Conservation (phyloP, 2,113 vertebrate species). For the Stegostoma tigrinum region DNA sequence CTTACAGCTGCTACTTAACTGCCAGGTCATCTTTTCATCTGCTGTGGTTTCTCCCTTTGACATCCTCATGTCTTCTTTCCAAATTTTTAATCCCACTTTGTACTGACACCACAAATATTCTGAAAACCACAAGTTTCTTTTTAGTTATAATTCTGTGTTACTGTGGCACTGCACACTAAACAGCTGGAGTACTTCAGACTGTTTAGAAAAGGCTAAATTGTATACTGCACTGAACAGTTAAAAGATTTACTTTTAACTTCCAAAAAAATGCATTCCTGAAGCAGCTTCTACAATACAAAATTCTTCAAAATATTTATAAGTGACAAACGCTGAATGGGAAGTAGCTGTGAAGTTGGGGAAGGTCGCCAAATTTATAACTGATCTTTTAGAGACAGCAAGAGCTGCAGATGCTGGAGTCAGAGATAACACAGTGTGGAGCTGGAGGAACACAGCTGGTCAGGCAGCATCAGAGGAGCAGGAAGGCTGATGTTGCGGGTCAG, state of each 20-base stretch:
- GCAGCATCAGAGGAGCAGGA: too few relatives aligned
- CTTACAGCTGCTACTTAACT: neutral
- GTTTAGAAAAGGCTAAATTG: neutral
- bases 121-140: neutral
- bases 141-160: neutral
- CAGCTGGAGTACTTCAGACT: neutral
- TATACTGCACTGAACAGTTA: neutral
- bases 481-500: too few relatives aligned
- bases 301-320: neutral
- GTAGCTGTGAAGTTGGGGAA: neutral
- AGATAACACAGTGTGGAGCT: too few relatives aligned
- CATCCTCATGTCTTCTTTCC: neutral
- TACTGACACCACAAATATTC: neutral
- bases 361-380: neutral
- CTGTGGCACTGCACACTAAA: neutral
- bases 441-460: too few relatives aligned
- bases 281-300: neutral
- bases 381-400: too few relatives aligned
- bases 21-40: neutral
- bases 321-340: neutral
- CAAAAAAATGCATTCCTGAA: neutral
- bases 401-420: too few relatives aligned
- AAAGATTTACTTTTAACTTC: neutral
- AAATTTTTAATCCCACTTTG: conserved; percentile 6
- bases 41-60: neutral